Evolutionary conservation across 30 jellyfish, hydroid and myxozoan genomes (phyloP), one percentile per base, ranked within the genome.

Genomic region (Turritopsis dohrnii): DNA sequence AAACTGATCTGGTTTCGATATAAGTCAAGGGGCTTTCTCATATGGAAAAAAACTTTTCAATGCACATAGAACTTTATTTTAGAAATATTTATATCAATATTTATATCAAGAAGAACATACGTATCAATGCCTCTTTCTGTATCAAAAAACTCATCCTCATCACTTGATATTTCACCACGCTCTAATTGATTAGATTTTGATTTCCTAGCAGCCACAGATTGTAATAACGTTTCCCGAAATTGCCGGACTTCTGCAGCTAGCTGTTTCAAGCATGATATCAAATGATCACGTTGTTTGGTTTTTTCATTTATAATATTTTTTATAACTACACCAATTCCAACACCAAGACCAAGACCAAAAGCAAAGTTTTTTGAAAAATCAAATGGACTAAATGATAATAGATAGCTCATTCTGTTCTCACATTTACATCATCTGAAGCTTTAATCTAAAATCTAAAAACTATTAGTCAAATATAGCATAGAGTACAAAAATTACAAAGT

Each of bases 251-350:
- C 95, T 5, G 72, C 83, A 18, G 90, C 52, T 52, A 90, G 72
- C 53, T 72, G 80, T 74, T 72, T 83, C 27, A 90, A 52, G 30
- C 90, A 83, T 21, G 30, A 53, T 22, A 81, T 75, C 18, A 90
- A 84, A 21, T 71, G 94, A 1, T 87, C 85, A 1, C 54, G 28
- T 8, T 83, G 84, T 76, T 84, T 86, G 31, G 66, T 8, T 29
- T 53, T 80, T 54, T 86, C 90, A 3, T 76, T 83, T 29, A 79
- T 54, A 26, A 88, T 1, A 27, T 71, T 79, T 29, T 89, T 80
- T 41, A 86, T 76, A 26, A 84, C 82, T 9, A 90, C 73, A 66
- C 97, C 97, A 24, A 87, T 27, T 0, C 97, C 97, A 65, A 86
- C 85, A 19, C 96, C 93, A 29, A 90, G 7, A 52, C 89, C 88